Base-by-base conservation (phyloP, 2,888 invertebrate genomes). In the Drosophila niveifrons region DNA sequence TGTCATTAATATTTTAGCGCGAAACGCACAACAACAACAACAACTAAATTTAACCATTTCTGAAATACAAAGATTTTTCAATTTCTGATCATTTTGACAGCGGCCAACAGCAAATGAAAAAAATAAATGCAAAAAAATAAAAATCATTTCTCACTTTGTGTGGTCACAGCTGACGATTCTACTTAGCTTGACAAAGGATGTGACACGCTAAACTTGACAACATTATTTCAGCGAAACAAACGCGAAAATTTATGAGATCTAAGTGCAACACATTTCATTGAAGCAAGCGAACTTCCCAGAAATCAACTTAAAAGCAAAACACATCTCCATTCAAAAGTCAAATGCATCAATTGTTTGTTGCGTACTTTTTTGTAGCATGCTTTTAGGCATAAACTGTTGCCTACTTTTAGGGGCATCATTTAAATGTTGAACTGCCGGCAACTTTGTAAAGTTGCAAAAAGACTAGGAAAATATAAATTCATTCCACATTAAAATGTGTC, bases 171-270 rank as follows among this genome's bases (percentile, higher is more conserved):
- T 29, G 50, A 66, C 17, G 65, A 55, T 46, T 64, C 46, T 48
- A 51, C 64, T 78, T 88, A 86, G 85, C 77, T 85, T 88, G 88
- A 85, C 89, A 85, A 78, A 89, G 83, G 74, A 85, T 67, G 52
- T 64, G 83, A 80, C 85, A 88, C 29, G 52, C 62, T 59, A 66
- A 59, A 80, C 51, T 58, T 89, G 89, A 82, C 86, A 82, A 71
- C 66, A 59, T 63, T 59, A 85, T 77, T 74, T 77, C 73, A 72
- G 31, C 51, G 8, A n/a, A 59, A 50, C 28, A 36, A 23, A 15
- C 36, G 17, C 13, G n/a, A 44, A 0, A 15, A 41, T 29, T 39
- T 17, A 28, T 63, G 28, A 48, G 15, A 51, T 48, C 39, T 44
- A 58, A 55, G 28, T 58, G 28, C 41, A 77, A 11, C 39, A 31